phyloP scores from a whole-genome alignment of 2,797 vertebrate genomes.

The Leptatherina wallacei region DNA sequence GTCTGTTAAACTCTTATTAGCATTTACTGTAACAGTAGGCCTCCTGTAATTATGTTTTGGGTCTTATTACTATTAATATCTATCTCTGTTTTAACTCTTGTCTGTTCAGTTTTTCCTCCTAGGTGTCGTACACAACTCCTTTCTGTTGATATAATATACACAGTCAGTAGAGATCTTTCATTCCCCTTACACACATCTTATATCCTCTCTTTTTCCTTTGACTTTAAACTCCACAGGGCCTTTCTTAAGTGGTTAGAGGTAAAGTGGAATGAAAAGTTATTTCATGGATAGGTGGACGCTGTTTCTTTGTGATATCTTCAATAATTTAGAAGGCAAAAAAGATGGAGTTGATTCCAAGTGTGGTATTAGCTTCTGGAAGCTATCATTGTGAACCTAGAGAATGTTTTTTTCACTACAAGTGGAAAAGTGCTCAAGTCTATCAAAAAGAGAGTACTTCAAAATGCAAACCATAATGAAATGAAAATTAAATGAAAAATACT shows the following conservation, averaged over 20 bases:
- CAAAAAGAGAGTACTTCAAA: neutral
- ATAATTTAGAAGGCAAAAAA: neutral
- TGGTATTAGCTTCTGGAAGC: neutral
- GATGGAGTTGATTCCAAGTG: neutral
- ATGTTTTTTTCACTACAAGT: neutral
- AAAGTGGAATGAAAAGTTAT: neutral
- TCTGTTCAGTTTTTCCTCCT: conserved; percentile 48
- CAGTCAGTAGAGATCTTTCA: conserved; percentile 27
- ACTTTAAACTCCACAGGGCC: conserved; percentile 36
- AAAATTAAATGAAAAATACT: no score
- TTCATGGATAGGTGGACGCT: neutral
- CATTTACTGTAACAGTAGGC: conserved; percentile 63
- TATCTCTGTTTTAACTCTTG: conserved; percentile 52
- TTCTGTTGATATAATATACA: conserved; percentile 20
- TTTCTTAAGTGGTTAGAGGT: conserved; percentile 7
- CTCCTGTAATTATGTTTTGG: conserved; percentile 54
- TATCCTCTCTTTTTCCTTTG: conserved; percentile 33
- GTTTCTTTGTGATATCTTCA: neutral
- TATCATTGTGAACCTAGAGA: neutral
- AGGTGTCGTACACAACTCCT: neutral
- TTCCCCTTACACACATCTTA: conserved; percentile 28
- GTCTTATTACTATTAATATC: conserved; percentile 45
- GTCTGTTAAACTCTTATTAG: conserved; percentile 66
- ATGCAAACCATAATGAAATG: no score
- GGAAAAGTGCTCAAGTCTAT: neutral